Base-by-base conservation (phyloP, 30 jellyfish, hydroid and myxozoan species). In the Rhopilema esculentum region DNA sequence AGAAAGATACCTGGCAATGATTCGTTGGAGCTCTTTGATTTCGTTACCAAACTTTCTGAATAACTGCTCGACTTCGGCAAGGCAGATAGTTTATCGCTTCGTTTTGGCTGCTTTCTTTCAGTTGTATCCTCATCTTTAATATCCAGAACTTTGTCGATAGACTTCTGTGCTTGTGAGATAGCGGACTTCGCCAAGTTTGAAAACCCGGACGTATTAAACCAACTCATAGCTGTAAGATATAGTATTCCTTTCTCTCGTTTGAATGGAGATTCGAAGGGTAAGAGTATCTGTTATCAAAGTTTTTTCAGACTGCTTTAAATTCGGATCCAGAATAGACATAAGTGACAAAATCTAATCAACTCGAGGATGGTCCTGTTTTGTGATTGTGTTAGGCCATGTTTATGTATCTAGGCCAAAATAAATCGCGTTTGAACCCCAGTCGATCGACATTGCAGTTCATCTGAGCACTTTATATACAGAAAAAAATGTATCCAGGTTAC, bases 101-200 rank as follows among this genome's bases (percentile, higher is more conserved):
- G 30, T 9, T 16, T 79, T 1, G 16, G 78, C 23, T 76, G 75
- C 4, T 33, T 66, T 16, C 28, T 69, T 16, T 49, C 53, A 26
- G 90, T 27, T 31, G 15, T 1, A 15, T 17, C 89, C 24, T 90
- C 97, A 0, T 86, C 99, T 21, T 87, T 64, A 18, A 96, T 96
- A 49, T 96, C 99, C 28, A 96, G 71, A 0, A 96, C 99, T 90
- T 91, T 96, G 70, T 96, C 99, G 0, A 96, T 89, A 22, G 94
- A 91, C 86, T 96, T 90, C 51, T 96, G 99, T 16, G 99, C 99
- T 79, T 87, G 95, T 25, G 97, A 85, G 57, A 96, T 65, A 48
- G 99, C 99, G 1, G 98, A 79, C 83, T 96, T 96, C 18, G 99
- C 99, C 57, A 79, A 75, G 16, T 72, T 75, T 65, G 99, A 87